Percentiles rank a stretch among this genome's conserved stretches.
Evolutionary conservation across 1,140 invertebrate genomes (phyloP).

Genomic region (Himalopsyche phryganea): DNA sequence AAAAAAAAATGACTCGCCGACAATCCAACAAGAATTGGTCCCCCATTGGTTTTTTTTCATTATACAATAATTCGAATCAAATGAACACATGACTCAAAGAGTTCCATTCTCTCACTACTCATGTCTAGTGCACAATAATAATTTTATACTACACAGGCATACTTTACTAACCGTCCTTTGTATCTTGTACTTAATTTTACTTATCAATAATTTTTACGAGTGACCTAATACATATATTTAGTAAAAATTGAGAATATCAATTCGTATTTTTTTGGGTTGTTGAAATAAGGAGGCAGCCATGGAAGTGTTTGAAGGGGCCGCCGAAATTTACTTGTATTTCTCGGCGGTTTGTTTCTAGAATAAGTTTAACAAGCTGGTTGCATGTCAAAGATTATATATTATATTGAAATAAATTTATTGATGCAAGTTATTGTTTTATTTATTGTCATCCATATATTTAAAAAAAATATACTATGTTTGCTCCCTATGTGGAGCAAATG

Average conservation of each 20-base stretch:
- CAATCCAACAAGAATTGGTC: too few relatives aligned
- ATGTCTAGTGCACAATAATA: too few relatives aligned
- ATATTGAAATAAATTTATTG: slow-evolving; percentile 30
- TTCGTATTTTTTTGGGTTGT: neutral
- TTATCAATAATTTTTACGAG: neutral
- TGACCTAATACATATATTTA: neutral
- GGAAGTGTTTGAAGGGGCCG: neutral
- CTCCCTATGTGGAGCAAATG: too few relatives aligned
- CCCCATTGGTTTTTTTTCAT: too few relatives aligned
- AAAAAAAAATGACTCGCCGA: too few relatives aligned
- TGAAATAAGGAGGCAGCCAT: slow-evolving; percentile 21
- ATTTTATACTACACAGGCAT: too few relatives aligned
- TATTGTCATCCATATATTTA: too few relatives aligned
- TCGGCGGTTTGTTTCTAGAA: slow-evolving; percentile 3
- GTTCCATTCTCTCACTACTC: too few relatives aligned
- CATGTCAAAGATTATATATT: slow-evolving; percentile 28
- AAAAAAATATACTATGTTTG: too few relatives aligned
- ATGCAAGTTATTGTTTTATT: slow-evolving; percentile 6
- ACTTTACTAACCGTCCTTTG: too few relatives aligned
- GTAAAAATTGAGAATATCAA: neutral
- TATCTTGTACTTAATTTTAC: neutral
- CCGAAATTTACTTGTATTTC: neutral
- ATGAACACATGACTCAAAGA: too few relatives aligned
- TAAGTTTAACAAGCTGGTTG: slow-evolving; percentile 29
- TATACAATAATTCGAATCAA: too few relatives aligned